phyloP scores from a whole-genome alignment of 2,113 vertebrate species.

The Saccopteryx bilineata region DNA sequence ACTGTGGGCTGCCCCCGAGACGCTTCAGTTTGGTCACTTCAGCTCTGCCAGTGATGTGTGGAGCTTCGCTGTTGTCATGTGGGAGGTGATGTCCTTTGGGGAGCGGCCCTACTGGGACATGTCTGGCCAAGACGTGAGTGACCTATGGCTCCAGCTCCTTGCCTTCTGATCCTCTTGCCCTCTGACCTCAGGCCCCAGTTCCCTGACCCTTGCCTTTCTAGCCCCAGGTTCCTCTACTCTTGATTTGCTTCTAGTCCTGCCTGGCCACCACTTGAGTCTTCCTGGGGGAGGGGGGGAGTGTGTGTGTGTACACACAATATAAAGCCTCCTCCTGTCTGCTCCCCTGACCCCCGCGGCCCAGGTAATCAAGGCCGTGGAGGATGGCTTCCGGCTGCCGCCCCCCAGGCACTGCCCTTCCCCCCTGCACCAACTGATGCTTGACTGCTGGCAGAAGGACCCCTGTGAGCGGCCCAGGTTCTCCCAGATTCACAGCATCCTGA shows the following conservation, averaged over 20 bases:
- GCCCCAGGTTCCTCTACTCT: background rate
- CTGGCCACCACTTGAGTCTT: background rate
- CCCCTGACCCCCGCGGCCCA: constrained; percentile 69
- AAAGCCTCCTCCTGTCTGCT: background rate
- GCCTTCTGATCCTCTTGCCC: background rate
- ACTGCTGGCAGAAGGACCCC: constrained; percentile 97
- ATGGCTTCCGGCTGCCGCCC: constrained; percentile 96
- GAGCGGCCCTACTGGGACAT: constrained; percentile 99
- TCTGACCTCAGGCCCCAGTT: background rate
- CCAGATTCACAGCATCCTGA: constrained; percentile 94
- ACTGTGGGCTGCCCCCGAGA: constrained; percentile 96
- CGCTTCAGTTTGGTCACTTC: constrained; percentile 95
- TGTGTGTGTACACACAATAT: background rate
- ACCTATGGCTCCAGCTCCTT: background rate
- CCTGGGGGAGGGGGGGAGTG: background rate
- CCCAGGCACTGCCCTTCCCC: constrained; percentile 93
- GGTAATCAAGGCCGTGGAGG: constrained; percentile 98
- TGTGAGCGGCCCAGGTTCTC: constrained; percentile 95
- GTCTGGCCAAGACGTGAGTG: constrained; percentile 97
- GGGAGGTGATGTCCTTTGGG: constrained; percentile 99
- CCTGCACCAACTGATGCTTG: constrained; percentile 96
- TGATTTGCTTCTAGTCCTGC: background rate
- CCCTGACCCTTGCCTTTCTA: background rate
- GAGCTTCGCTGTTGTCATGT: constrained; percentile 99
- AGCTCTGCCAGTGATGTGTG: constrained; percentile 96